Evolutionary conservation across 2,888 invertebrate genomes (phyloP).

Genomic region (Drosophila tripunctata): DNA sequence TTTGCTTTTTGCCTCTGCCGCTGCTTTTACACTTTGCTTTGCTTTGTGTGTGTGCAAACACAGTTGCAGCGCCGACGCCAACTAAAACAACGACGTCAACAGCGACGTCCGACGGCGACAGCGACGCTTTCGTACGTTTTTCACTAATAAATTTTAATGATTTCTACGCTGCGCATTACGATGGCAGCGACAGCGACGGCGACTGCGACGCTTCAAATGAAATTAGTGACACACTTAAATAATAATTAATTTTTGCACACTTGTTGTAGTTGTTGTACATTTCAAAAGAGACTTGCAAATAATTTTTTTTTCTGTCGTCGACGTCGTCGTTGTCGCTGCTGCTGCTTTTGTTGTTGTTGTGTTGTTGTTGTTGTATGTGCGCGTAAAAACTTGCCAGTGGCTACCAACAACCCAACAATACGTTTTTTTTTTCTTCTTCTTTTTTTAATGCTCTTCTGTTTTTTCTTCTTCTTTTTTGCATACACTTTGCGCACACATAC

Average conservation of each 20-base stretch:
- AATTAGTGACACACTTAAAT: constrained; percentile 78
- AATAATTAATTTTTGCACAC: constrained; percentile 79
- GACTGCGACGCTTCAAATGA: constrained; percentile 63
- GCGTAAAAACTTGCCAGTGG: constrained; percentile 64
- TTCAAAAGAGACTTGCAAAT: constrained; percentile 42
- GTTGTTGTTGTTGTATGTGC: constrained; percentile 49
- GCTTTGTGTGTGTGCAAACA: constrained; percentile 59
- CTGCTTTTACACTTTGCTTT: constrained; percentile 45
- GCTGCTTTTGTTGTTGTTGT: constrained; percentile 36
- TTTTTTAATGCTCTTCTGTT: constrained; percentile 72
- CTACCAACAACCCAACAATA: constrained; percentile 48
- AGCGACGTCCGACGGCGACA: constrained; percentile 11
- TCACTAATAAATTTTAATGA: constrained; percentile 67
- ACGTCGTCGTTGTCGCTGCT: constrained; percentile 24
- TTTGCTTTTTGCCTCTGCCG: constrained; percentile 20
- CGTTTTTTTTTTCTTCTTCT: constrained; percentile 72
- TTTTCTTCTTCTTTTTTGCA: constrained; percentile 77
- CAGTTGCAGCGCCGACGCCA: constrained; percentile 59
- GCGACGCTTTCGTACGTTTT: constrained; percentile 51
- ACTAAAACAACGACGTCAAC: constrained; percentile 42
- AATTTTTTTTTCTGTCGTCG: constrained; percentile 22
- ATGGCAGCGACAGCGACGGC: constrained; percentile 19
- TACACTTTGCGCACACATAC: constrained; percentile 78
- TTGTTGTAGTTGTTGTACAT: constrained; percentile 65
- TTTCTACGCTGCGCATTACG: constrained; percentile 73